phyloP scores from a whole-genome alignment of 1,140 invertebrate species.

The Conus ventricosus region DNA sequence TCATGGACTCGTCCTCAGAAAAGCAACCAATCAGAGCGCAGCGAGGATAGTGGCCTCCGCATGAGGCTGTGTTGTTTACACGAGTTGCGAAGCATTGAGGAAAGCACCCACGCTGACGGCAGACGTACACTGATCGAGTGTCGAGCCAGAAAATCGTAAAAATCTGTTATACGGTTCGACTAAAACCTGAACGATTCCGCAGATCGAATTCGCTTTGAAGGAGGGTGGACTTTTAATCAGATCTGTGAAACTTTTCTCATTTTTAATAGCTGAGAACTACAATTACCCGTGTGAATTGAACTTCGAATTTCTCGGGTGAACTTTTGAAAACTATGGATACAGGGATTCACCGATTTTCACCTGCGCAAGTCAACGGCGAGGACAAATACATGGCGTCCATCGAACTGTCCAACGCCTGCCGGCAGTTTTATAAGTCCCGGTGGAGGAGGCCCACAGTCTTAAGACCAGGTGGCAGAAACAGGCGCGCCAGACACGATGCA shows the following conservation, averaged over 20 bases:
- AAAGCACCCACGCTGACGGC: not conserved
- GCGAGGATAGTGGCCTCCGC: not conserved
- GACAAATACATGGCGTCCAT: slow-evolving; percentile 66
- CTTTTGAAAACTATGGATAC: slow-evolving; percentile 26
- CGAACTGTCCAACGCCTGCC: slow-evolving; percentile 64
- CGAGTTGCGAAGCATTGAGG: not conserved
- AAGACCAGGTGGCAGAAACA: slow-evolving; percentile 39
- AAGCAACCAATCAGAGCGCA: not conserved
- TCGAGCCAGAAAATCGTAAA: too few species aligned
- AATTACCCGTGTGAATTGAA: not conserved
- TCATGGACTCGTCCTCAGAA: not conserved
- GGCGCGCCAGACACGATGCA: slow-evolving; percentile 8
- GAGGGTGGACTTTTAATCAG: not conserved
- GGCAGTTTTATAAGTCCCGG: slow-evolving; percentile 62
- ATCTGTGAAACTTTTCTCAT: not conserved
- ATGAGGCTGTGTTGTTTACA: not conserved
- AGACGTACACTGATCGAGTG: not conserved
- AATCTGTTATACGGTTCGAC: not conserved
- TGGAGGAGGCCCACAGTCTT: slow-evolving; percentile 56
- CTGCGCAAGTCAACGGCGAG: not conserved
- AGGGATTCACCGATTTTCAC: not conserved
- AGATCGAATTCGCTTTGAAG: not conserved
- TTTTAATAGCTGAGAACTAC: not conserved
- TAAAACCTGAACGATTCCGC: not conserved
- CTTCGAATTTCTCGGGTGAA: not conserved